Evolutionary conservation across 2,113 vertebrate species (phyloP), one percentile per base, ranked within the genome.

Genomic region (Zosterops borbonicus): DNA sequence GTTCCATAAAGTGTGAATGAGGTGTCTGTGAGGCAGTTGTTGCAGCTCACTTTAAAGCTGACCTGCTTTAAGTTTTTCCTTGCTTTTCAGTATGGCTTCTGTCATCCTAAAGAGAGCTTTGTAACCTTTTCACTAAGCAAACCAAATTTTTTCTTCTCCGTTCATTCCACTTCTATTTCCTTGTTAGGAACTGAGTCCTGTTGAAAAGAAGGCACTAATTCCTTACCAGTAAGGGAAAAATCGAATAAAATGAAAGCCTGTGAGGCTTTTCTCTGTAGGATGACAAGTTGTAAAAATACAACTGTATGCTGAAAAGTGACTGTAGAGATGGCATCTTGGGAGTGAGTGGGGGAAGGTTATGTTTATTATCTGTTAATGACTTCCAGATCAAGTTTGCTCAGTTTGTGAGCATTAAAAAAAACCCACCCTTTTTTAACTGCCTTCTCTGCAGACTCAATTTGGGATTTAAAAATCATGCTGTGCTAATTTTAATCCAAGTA

Each of bases 311-410:
- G 93, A 90, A 96, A 90, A 96, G 87, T 90, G 82, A 90, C 95
- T 96, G 79, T 86, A 91, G 88, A 90, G 95, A 94, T 94, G 93
- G 82, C 94, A 95, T 89, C 95, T 95, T 94, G 92, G 79, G 92
- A 93, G 86, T 80, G 79, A 92, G 87, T 74, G 88, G 90, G 93
- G 95, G 92, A 87, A 96, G 95, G 89, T 90, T 90, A 96, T 92
- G 90, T 96, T 97, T 97, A 97, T 97, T 96, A 97, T 96, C 95
- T 96, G 94, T 88, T 97, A 97, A 97, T 96, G 83, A 96, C 75
- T 97, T 97, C 96, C 95, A 97, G 96, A 97, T 94, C 68, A 77
- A 91, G 87, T 93, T 90, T 95, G 75, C 85, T 96, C 88, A 62
- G 95, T 93, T 90, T 95, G 79, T 25, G 81, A 93, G 86, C 80